phyloP scores from a whole-genome alignment of 2,888 invertebrate species.

The Melanargia galathea region DNA sequence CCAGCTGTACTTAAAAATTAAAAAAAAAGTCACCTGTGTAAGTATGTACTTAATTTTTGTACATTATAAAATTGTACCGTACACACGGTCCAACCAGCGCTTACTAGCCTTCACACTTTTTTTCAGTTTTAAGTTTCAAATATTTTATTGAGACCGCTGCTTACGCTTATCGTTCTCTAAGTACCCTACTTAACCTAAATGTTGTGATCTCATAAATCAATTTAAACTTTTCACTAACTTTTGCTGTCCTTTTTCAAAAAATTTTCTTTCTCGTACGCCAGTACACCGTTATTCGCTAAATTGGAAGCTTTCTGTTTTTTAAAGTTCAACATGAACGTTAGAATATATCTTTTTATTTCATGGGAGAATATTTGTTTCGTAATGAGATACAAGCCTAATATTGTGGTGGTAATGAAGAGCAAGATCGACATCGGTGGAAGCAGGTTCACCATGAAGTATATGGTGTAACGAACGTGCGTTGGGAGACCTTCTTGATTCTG shows the following conservation, averaged over 20 bases:
- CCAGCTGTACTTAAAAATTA: too few species aligned
- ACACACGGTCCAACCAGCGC: too few species aligned
- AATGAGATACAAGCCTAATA: conserved; percentile 60
- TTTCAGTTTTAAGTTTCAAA: too few species aligned
- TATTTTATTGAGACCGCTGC: too few species aligned
- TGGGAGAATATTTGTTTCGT: conserved; percentile 56
- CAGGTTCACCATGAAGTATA: conserved; percentile 77
- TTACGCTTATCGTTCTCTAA: not conserved
- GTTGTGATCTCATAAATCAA: not conserved
- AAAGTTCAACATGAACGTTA: conserved; percentile 58
- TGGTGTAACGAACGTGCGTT: conserved; percentile 65
- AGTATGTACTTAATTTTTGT: too few species aligned
- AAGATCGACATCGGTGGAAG: conserved; percentile 74
- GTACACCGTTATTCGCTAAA: conserved; percentile 60
- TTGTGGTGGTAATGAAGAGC: conserved; percentile 49
- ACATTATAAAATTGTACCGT: not conserved
- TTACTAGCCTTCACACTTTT: too few species aligned
- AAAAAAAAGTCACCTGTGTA: too few species aligned
- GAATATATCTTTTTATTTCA: conserved; percentile 48
- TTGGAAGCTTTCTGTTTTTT: conserved; percentile 59
- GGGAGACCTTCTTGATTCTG: conserved; percentile 84
- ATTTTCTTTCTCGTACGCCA: conserved; percentile 61
- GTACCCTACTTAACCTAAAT: not conserved
- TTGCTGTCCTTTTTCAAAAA: conserved; percentile 53
- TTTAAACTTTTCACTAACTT: conserved; percentile 7